Base-by-base conservation (phyloP, 2,888 invertebrate genomes). In the Diaprepes abbreviatus region DNA sequence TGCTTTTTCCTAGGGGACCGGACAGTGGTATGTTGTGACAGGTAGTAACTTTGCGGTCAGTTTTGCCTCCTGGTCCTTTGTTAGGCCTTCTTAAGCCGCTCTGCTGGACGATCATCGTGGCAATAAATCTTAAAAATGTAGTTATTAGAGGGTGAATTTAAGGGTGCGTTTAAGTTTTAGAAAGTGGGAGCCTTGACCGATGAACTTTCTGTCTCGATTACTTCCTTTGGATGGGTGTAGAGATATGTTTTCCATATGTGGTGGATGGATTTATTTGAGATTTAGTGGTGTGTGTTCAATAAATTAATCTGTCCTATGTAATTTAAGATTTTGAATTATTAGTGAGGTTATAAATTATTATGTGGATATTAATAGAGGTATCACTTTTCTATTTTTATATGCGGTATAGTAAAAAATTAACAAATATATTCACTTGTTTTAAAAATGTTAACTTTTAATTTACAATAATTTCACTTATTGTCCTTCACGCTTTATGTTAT, bases 1-100 rank as follows among this genome's bases (percentile, higher is more conserved):
- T 74, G 73, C 19, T 24, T 17, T 10, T 71, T 69, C 66, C 55
- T 57, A 55, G 63, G 63, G 73, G 68, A 72, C 74, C 74, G 79
- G 76, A 74, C 78, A 76, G 71, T 72, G 73, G 75, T 73, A 74
- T 80, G 79, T 80, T 80, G 78, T 79, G 79, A 80, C 79, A 80
- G 79, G 79, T 79, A 76, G 75, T 60, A 74, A 75, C 75, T 78
- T 76, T 79, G 78, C 78, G 79, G 79, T 80, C 79, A 80, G 78
- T 78, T 58, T 58, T 43, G 54, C 31, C 33, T 58, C 40, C 5
- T 24, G 12, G 28, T 16, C 45, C 33, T 33, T 59, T 65, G 45
- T 70, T 58, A 43, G 54, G 24, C 33, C 19, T 38, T 55, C 62
- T 52, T 36, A 67, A 48, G 54, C 45, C 66, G 70, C 68, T 74